Percentiles rank a stretch among this genome's conserved stretches.
These are phyloP conservation scores for Erynnis tages DNA, from an alignment of 2,888 invertebrate genomes.

Conservation along the genomic window DNA sequence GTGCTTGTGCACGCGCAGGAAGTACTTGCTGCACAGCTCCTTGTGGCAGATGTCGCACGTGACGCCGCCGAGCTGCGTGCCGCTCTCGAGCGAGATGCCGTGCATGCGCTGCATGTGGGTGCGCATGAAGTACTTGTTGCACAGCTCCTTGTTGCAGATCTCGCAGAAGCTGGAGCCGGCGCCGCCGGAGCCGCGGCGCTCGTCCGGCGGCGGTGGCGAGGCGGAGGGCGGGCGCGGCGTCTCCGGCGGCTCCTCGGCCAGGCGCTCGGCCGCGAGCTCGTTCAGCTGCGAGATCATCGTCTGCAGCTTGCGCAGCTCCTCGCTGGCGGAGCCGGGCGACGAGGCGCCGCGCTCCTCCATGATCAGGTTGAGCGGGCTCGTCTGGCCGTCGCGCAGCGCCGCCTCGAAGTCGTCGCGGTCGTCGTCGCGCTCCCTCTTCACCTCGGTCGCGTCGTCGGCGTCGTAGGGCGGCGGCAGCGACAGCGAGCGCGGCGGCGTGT, in stretches of 20 bases:
- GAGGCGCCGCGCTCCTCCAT: conserved; percentile 84
- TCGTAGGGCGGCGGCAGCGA: conserved; percentile 86
- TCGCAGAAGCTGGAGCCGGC: conserved; percentile 94
- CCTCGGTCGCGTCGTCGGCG: conserved; percentile 51
- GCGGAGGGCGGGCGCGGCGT: conserved; percentile 58
- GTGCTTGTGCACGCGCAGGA: conserved; percentile 97
- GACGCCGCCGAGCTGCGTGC: conserved; percentile 95
- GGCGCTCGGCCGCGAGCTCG: conserved; percentile 85
- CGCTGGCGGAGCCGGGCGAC: conserved; percentile 86
- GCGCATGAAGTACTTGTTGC: conserved; percentile 99
- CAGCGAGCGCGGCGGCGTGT: conserved; percentile 84
- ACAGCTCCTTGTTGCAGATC: conserved; percentile 98
- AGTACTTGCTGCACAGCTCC: conserved; percentile 98
- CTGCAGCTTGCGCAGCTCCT: conserved; percentile 93
- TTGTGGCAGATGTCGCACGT: conserved; percentile 99
- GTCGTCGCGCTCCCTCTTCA: conserved; percentile 78
- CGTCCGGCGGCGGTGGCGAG: conserved; percentile 67
- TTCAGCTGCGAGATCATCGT: conserved; percentile 95
- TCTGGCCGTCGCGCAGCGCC: conserved; percentile 82
- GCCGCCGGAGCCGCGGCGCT: conserved; percentile 78
- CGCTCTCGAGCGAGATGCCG: conserved; percentile 95
- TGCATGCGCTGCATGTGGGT: conserved; percentile 99
- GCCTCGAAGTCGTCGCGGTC: conserved; percentile 69
- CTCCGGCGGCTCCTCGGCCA: conserved; percentile 61
- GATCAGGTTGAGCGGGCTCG: conserved; percentile 90